Percentiles rank a stretch among this genome's conserved stretches.
Evolutionary conservation across 1,140 invertebrate species (phyloP).

Genomic region (Zophobas morio): DNA sequence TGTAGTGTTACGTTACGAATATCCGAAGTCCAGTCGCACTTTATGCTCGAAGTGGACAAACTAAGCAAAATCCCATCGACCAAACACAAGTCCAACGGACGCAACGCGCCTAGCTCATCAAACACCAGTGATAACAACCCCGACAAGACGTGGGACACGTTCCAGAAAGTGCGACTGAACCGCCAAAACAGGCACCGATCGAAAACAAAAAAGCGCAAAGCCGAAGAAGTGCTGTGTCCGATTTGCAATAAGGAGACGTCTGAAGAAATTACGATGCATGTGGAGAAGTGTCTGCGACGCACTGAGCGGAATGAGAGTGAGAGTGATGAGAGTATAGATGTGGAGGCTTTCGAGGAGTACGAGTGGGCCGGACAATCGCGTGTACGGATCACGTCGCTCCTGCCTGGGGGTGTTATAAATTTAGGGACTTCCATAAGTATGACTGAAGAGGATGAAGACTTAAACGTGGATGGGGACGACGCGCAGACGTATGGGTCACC

Average conservation of each 20-base stretch:
- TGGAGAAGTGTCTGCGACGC: slow-evolving; percentile 79
- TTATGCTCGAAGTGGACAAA: slow-evolving; percentile 82
- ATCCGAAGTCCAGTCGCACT: slow-evolving; percentile 83
- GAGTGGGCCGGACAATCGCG: slow-evolving; percentile 86
- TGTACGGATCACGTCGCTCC: slow-evolving; percentile 78
- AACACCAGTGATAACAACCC: slow-evolving; percentile 72
- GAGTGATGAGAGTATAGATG: slow-evolving; percentile 80
- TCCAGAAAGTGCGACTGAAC: slow-evolving; percentile 82
- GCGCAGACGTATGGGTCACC: slow-evolving; percentile 88
- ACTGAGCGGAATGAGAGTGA: slow-evolving; percentile 73
- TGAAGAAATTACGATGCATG: slow-evolving; percentile 84
- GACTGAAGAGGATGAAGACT: slow-evolving; percentile 67
- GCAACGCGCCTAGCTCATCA: slow-evolving; percentile 69
- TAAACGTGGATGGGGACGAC: slow-evolving; percentile 78
- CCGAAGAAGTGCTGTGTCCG: slow-evolving; percentile 78
- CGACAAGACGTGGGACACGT: slow-evolving; percentile 83
- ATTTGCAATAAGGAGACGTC: slow-evolving; percentile 80
- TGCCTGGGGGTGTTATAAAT: slow-evolving; percentile 79
- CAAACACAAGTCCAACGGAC: slow-evolving; percentile 62
- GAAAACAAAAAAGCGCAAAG: slow-evolving; percentile 72
- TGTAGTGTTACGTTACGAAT: slow-evolving; percentile 83
- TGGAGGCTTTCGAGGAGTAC: slow-evolving; percentile 83
- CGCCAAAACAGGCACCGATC: slow-evolving; percentile 73
- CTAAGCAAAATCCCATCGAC: slow-evolving; percentile 73
- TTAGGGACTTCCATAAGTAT: slow-evolving; percentile 72